These are phyloP conservation scores for Helobdella robusta DNA, from an alignment of 2,888 invertebrate species.

Conservation along the genomic window DNA sequence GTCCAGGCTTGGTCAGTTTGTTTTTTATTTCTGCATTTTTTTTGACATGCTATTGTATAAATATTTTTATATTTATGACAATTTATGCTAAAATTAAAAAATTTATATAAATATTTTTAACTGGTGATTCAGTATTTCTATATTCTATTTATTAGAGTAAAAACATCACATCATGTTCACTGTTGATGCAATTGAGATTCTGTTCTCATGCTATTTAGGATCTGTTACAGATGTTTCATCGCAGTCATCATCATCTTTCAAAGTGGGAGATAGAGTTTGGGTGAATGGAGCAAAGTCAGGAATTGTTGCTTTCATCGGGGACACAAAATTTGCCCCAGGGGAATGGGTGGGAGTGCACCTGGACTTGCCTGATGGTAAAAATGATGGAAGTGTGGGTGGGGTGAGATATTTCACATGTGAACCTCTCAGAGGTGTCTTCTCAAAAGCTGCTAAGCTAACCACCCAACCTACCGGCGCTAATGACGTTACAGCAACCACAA, in stretches of 20 bases:
- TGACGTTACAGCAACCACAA: not conserved
- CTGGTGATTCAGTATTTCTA: too few relatives aligned
- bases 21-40: too few relatives aligned
- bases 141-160: too few relatives aligned
- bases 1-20: not conserved
- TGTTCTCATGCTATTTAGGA: too few relatives aligned
- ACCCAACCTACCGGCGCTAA: not conserved
- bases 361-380: slow-evolving; percentile 48
- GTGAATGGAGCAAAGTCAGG: slow-evolving; percentile 48
- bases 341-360: slow-evolving; percentile 49
- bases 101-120: too few relatives aligned
- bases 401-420: slow-evolving; percentile 49
- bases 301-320: slow-evolving; percentile 47
- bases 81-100: too few relatives aligned
- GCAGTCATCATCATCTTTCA: too few relatives aligned
- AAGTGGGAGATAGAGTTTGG: slow-evolving; percentile 87
- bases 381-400: slow-evolving; percentile 49
- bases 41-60: too few relatives aligned
- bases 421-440: slow-evolving; percentile 47
- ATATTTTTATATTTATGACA: too few relatives aligned
- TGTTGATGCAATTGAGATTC: too few relatives aligned
- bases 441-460: slow-evolving; percentile 63
- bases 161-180: too few relatives aligned
- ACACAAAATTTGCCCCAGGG: slow-evolving; percentile 49
- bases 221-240: too few relatives aligned